Conservation (phyloP, 2,888 invertebrate genomes). For the Aromia moschata region DNA sequence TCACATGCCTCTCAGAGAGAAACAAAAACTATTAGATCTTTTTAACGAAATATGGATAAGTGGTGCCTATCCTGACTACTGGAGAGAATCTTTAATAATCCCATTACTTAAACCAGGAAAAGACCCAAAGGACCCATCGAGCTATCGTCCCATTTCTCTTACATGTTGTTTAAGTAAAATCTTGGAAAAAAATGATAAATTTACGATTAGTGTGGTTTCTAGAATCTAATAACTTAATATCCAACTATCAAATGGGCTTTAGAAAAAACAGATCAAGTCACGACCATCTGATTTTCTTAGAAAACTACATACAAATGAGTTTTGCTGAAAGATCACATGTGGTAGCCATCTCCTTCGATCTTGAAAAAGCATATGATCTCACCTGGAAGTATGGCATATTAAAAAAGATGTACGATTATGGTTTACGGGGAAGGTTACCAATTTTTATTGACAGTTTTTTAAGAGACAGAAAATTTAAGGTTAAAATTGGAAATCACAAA, state of each 20-base stretch:
- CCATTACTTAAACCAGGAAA: neutral
- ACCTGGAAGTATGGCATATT: no score
- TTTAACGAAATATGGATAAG: neutral
- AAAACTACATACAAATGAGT: no score
- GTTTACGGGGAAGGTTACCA: no score
- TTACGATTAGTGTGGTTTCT: neutral
- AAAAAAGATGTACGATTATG: no score
- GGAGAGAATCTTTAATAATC: neutral
- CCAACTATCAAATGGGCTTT: neutral
- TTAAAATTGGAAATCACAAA: no score
- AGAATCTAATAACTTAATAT: neutral
- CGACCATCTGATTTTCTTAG: no score
- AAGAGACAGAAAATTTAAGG: no score
- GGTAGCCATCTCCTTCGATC: no score
- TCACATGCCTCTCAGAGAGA: neutral
- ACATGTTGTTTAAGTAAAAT: neutral
- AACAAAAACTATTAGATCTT: neutral
- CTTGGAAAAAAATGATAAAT: neutral
- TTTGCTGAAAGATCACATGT: no score
- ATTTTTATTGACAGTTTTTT: no score
- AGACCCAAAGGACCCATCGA: neutral
- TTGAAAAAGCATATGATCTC: no score
- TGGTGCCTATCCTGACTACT: neutral
- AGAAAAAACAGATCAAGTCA: neutral
- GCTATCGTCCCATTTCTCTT: neutral